Percentiles rank a stretch among this genome's conserved stretches.
Conservation (phyloP, 2,888 invertebrate genomes). For the Microplitis deprimator region DNA sequence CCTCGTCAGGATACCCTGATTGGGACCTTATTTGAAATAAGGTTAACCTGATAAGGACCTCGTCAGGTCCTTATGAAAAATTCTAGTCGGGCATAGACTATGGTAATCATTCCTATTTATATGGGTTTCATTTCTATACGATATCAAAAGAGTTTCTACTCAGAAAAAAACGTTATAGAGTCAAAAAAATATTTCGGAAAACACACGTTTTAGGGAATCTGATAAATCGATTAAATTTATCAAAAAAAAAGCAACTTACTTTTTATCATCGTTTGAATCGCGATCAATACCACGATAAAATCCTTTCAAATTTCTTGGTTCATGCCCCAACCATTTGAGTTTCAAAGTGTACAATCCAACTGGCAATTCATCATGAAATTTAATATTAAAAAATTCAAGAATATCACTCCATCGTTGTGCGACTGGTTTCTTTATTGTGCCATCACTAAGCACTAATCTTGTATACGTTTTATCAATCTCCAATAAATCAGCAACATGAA, state of each 20-base stretch:
- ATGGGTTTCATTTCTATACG: too few relatives aligned
- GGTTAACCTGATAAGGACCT: too few relatives aligned
- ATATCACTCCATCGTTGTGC: conserved; percentile 41
- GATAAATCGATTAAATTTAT: background rate
- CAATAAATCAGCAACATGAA: conserved; percentile 43
- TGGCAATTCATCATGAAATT: conserved; percentile 40
- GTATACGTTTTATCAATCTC: conserved; percentile 46
- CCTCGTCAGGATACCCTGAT: too few relatives aligned
- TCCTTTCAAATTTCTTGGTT: conserved; percentile 76
- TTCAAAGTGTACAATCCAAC: conserved; percentile 74
- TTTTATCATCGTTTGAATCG: conserved; percentile 66
- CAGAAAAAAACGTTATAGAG: too few relatives aligned
- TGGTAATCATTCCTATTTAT: too few relatives aligned
- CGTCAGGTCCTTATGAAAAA: too few relatives aligned
- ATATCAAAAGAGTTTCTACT: too few relatives aligned
- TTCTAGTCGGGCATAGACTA: too few relatives aligned
- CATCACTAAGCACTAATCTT: conserved; percentile 35
- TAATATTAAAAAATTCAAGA: conserved; percentile 44
- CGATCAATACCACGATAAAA: conserved; percentile 74
- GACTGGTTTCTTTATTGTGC: conserved; percentile 37
- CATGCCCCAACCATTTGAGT: conserved; percentile 74
- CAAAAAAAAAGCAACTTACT: conserved; percentile 52
- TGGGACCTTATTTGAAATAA: too few relatives aligned
- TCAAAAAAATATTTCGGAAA: too few relatives aligned
- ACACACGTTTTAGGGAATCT: too few relatives aligned